Evolutionary conservation across 2,888 invertebrate species (phyloP), one percentile per base, ranked within the genome.

Genomic region (Drosophila recens): DNA sequence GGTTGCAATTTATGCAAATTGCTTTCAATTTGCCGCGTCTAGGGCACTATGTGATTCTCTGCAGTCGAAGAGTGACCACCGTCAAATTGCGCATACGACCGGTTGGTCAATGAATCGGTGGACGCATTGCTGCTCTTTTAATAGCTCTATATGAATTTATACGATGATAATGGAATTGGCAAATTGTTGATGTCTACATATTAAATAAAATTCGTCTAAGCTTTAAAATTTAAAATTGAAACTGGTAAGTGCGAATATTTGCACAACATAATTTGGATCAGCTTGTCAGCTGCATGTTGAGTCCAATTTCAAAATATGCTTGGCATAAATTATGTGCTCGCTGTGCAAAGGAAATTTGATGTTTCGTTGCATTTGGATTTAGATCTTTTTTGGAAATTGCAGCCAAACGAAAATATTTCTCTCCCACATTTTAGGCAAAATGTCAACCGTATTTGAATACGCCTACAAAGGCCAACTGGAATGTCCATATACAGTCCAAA

Each of bases 1-100:
- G 56, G 43, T 36, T 34, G 72, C 73, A 87, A 89, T 85, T 89
- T 85, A 87, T 89, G 89, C 79, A 86, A 89, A 89, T 87, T 82
- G 80, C 86, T 76, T 77, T 72, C 85, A 89, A 79, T 84, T 89
- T 79, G 82, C 59, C 81, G 79, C 64, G 75, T 79, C 72, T 69
- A 52, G 65, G 71, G 30, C 56, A 34, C 42, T 10, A 23, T 53
- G 53, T 40, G 52, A 43, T 49, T 46, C 65, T 17, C 36, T 23
- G 43, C 42, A 11, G 15, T 20, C 27, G 40, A 70, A 40, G 51
- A 27, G 54, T 56, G 52, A 54, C 56, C 27, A 11, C 56, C 17
- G 30, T 58, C 62, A 59, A 72, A 75, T 75, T 64, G 48, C 63
- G 65, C 58, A 76, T 75, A 72, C 75, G 72, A 53, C 40, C 27